phyloP scores from a whole-genome alignment of 1,140 invertebrate genomes.

The Drosophila athabasca region DNA sequence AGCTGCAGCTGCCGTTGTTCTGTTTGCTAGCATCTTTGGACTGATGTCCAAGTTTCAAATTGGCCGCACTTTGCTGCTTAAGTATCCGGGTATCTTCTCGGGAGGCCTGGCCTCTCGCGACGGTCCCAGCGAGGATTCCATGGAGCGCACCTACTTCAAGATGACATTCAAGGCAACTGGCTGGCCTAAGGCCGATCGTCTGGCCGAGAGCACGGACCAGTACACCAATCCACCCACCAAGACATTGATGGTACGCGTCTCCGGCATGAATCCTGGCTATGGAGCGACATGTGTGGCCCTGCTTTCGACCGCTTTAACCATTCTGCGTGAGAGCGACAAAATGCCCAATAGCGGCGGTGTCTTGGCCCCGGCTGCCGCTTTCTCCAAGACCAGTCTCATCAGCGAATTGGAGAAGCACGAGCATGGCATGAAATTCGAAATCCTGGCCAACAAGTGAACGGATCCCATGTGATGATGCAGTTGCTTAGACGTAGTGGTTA shows the following conservation, averaged over 20 bases:
- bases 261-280: slow-evolving; percentile 92
- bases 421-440: slow-evolving; percentile 83
- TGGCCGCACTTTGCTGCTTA: slow-evolving; percentile 87
- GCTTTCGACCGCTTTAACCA: slow-evolving; percentile 89
- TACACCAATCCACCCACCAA: slow-evolving; percentile 87
- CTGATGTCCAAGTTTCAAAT: slow-evolving; percentile 87
- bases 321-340: slow-evolving; percentile 90
- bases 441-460: slow-evolving; percentile 74
- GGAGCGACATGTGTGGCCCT: slow-evolving; percentile 90
- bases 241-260: slow-evolving; percentile 87
- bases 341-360: slow-evolving; percentile 88
- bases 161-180: slow-evolving; percentile 90
- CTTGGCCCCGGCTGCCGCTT: slow-evolving; percentile 82
- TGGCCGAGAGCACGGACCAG: slow-evolving; percentile 86
- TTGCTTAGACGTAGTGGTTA: not conserved
- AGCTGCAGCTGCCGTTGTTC: slow-evolving; percentile 81
- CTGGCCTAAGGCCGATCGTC: slow-evolving; percentile 88
- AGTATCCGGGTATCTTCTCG: slow-evolving; percentile 90
- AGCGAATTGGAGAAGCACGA: slow-evolving; percentile 78
- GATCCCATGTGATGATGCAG: too few species aligned
- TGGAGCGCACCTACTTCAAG: slow-evolving; percentile 87
- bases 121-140: slow-evolving; percentile 87
- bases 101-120: slow-evolving; percentile 87
- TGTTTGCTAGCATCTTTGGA: slow-evolving; percentile 87
- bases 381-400: slow-evolving; percentile 79